phyloP scores from a whole-genome alignment of 2,888 invertebrate genomes.

The Drosophila paramelanica region DNA sequence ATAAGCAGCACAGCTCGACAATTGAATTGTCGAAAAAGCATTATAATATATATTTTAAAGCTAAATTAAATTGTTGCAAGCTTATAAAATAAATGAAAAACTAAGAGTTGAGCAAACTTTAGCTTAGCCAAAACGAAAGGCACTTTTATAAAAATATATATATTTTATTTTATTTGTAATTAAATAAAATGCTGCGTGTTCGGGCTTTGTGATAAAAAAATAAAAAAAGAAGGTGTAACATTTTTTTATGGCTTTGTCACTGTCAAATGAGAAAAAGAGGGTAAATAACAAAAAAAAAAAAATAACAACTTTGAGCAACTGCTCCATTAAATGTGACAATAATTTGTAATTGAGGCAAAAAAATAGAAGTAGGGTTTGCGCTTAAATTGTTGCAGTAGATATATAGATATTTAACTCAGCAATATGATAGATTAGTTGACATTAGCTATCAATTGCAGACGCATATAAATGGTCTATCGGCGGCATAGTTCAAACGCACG shows the following conservation, averaged over 20 bases:
- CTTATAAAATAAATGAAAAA: constrained; percentile 31
- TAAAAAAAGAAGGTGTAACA: constrained; percentile 76
- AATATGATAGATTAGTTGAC: constrained; percentile 68
- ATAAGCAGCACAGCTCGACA: constrained; percentile 50
- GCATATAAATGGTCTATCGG: constrained; percentile 12
- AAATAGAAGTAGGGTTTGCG: too few species aligned
- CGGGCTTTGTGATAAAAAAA: constrained; percentile 16
- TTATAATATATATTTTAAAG: constrained; percentile 19
- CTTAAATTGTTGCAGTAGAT: too few species aligned
- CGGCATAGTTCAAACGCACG: constrained; percentile 71
- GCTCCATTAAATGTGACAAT: constrained; percentile 22
- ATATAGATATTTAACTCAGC: not conserved
- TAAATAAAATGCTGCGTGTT: constrained; percentile 65
- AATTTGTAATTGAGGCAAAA: constrained; percentile 37
- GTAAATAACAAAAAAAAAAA: not conserved
- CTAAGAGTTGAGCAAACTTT: constrained; percentile 2
- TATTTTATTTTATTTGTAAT: constrained; percentile 62
- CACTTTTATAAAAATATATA: constrained; percentile 3
- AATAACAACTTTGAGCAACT: not conserved
- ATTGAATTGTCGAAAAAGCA: constrained; percentile 29
- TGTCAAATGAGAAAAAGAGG: constrained; percentile 30
- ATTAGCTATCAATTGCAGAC: too few species aligned
- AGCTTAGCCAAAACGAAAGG: constrained; percentile 17
- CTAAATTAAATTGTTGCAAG: constrained; percentile 67
- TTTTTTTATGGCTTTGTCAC: constrained; percentile 82